Base-by-base conservation (phyloP, 2,888 invertebrate species). In the Drosophila kanekoi region DNA sequence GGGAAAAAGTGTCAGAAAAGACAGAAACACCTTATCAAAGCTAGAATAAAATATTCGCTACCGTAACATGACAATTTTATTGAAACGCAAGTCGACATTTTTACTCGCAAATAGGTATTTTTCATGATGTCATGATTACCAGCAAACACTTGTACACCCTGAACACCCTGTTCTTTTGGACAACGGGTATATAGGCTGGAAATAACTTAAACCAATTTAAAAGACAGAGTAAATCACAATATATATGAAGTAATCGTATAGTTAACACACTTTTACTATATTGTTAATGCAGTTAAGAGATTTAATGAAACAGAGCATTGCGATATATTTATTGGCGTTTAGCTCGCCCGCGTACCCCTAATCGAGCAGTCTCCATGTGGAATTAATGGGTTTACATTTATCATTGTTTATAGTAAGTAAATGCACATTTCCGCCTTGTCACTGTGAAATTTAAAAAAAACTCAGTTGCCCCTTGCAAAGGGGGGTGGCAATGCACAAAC, bases 401-500 rank as follows among this genome's bases (percentile, higher is more conserved):
- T 40, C 35, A 53, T 23, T 9, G 6, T 52, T 32, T 9, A 44
- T 23, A 38, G 10, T 10, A 43, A 43, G 41, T 4, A 5, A 14
- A 51, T 51, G 11, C 5, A 13, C 1, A 6, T 28, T 48, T 23
- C 3, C 20, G 49, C 38, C 9, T 43, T 37, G 45, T 69, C 68
- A 69, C 18, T 32, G 16, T 61, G 47, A 69, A n/a, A 47, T 23
- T 45, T 28, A 23, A 0, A 13, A 18, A 18, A 43, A 51, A 10
- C 28, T 47, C 3, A 4, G 18, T 3, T 23, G 14, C 14, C 37
- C n/a, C n/a, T n/a, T n/a, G n/a, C n/a, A n/a, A n/a, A n/a, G n/a
- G n/a, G n/a, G 28, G 8, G 28, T 28, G 8, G 28, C 28, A 8
- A 8, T 28, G 8, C 28, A 8, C 8, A 8, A 28, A 28, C 28